Percentiles rank a stretch among this genome's conserved stretches.
Conservation (phyloP, 2,888 invertebrate species). For the Agrotis puta region DNA sequence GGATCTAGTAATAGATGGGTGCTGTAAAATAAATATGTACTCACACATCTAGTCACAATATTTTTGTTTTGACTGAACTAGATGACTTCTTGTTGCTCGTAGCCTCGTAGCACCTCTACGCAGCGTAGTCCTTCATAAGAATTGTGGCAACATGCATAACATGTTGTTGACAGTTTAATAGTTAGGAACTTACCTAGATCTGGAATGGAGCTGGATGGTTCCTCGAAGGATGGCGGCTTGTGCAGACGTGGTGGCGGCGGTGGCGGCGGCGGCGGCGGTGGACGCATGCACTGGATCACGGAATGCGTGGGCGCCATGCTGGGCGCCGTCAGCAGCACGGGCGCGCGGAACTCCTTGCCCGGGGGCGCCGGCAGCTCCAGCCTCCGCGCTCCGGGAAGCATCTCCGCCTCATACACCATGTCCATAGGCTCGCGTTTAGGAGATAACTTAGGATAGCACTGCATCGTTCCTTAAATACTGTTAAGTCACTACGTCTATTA, state of each 20-base stretch:
- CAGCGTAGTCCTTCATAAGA: neutral
- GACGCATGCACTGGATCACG: slow-evolving; percentile 90
- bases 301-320: slow-evolving; percentile 81
- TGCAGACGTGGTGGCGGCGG: slow-evolving; percentile 88
- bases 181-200: slow-evolving; percentile 94
- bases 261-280: slow-evolving; percentile 89
- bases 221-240: slow-evolving; percentile 92
- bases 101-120: slow-evolving; percentile 35
- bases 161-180: neutral
- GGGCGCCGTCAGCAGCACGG: slow-evolving; percentile 83
- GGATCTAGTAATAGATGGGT: slow-evolving; percentile 14
- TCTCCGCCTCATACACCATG: slow-evolving; percentile 81
- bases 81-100: slow-evolving; percentile 5
- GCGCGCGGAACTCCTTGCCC: slow-evolving; percentile 88
- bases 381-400: slow-evolving; percentile 80
- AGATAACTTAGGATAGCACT: slow-evolving; percentile 87
- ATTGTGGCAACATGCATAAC: neutral
- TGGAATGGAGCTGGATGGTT: slow-evolving; percentile 96
- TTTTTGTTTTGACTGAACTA: slow-evolving; percentile 20
- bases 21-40: slow-evolving; percentile 23
- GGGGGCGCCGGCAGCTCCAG: slow-evolving; percentile 88
- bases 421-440: slow-evolving; percentile 86
- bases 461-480: slow-evolving; percentile 81
- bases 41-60: slow-evolving; percentile 21
- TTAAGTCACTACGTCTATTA: slow-evolving; percentile 68